These are phyloP conservation scores for Atherinomorus stipes DNA, from an alignment of 2,113 vertebrate genomes.

Conservation along the genomic window DNA sequence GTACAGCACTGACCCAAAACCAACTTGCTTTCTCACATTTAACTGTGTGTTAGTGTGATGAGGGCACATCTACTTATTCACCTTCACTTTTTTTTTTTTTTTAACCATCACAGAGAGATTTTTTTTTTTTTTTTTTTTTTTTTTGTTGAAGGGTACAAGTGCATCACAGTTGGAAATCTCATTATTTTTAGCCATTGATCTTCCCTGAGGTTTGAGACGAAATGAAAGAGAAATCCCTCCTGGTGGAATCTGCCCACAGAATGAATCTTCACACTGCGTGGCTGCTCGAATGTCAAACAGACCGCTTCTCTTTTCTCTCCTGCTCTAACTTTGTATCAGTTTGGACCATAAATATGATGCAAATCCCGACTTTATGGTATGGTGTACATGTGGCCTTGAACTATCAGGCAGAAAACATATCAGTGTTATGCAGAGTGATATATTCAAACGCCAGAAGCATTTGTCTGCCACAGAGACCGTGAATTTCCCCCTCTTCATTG, in stretches of 20 bases:
- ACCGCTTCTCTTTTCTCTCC: constrained; percentile 18
- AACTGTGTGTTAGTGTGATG: background rate
- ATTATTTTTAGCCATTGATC: constrained; percentile 52
- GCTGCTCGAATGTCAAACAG: constrained; percentile 15
- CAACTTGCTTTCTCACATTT: background rate
- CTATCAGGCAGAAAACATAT: constrained; percentile 37
- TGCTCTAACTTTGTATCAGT: constrained; percentile 14
- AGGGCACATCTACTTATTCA: constrained; percentile 5
- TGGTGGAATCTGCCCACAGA: constrained; percentile 35
- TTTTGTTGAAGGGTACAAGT: background rate
- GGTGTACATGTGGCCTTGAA: constrained; percentile 17
- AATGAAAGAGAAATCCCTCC: constrained; percentile 36
- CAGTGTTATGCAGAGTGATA: constrained; percentile 21
- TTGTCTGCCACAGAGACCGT: constrained; percentile 19
- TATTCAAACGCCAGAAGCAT: constrained; percentile 21
- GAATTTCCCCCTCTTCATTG: constrained; percentile 32
- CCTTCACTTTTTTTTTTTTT: constrained; percentile 14
- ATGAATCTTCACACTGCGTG: constrained; percentile 17
- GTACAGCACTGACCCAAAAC: constrained; percentile 3
- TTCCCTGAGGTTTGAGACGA: constrained; percentile 23
- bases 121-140: constrained; percentile 1
- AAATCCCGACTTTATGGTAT: background rate
- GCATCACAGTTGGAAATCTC: constrained; percentile 38
- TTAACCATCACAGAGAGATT: background rate
- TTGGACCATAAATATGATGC: background rate